Base-by-base conservation (phyloP, 2,797 vertebrate species). In the Cheirogaleus major region DNA sequence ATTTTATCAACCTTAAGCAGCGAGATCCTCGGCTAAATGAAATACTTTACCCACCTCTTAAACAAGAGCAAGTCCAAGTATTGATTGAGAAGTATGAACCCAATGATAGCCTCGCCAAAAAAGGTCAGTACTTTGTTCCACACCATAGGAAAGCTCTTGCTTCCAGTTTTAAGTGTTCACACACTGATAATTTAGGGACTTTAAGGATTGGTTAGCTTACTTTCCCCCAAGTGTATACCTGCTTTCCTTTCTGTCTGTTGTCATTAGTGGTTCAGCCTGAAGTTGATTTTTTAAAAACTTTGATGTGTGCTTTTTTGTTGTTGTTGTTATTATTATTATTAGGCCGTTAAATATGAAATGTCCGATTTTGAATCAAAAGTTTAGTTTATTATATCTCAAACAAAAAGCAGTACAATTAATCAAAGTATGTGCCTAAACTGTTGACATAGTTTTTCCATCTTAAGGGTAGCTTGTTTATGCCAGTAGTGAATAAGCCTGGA, bases 41-140 rank as follows among this genome's bases (percentile, higher is more conserved):
- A 99, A 99, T 99, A 88, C 99, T 99, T 91, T 99, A 99, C 98
- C 99, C 99, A 14, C 99, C 99, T 0, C 99, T 99, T 97, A 99
- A 99, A 98, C 99, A 99, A 35, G 99, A 99, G 20, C 99, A 99
- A 98, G 99, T 99, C 97, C 99, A 99, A 98, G 97, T 98, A 72
- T 98, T 99, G 98, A 99, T 99, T 98, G 99, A 99, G 98, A 99
- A 99, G 97, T 99, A 99, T 17, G 99, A 99, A 96, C 99, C 99
- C 41, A 99, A 99, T 93, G 98, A 93, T 86, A 98, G 97, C 63
- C 98, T 99, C n/a, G 99, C 99, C 82, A 99, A 99, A 97, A 99
- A 99, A 99, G 99, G 99, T 99, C 97, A 99, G 99, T 98, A 5
- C 96, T 94, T 95, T 73, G 25, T 35, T 69, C 81, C 23, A 70